phyloP scores from a whole-genome alignment of 2,888 invertebrate genomes.

The Agonopterix heracliana region DNA sequence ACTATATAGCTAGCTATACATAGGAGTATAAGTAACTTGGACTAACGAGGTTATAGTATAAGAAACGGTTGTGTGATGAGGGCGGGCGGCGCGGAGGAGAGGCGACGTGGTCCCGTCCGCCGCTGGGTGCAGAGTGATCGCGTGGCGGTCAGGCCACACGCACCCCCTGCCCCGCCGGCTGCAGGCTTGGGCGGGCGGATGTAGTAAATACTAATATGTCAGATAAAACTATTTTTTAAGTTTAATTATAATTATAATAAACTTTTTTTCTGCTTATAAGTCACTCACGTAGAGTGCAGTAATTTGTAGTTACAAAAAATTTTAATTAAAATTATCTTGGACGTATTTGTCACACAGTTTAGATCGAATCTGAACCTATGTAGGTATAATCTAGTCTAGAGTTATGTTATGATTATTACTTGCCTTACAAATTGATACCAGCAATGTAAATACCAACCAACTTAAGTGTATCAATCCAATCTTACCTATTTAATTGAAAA shows the following conservation, averaged over 20 bases:
- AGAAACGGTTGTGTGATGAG: slow-evolving; percentile 30
- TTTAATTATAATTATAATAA: background rate
- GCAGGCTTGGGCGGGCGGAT: slow-evolving; percentile 41
- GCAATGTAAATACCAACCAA: too few relatives aligned
- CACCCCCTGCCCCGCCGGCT: slow-evolving; percentile 24
- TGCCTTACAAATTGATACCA: too few relatives aligned
- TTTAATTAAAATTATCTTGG: too few relatives aligned
- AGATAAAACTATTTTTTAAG: slow-evolving; percentile 29
- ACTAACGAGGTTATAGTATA: slow-evolving; percentile 60
- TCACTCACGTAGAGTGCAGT: background rate
- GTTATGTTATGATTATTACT: too few relatives aligned
- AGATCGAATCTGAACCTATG: too few relatives aligned
- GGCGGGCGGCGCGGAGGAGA: slow-evolving; percentile 20
- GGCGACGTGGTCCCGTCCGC: slow-evolving; percentile 58
- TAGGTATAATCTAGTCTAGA: too few relatives aligned
- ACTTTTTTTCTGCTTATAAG: background rate
- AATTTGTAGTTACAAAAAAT: too few relatives aligned
- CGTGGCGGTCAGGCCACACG: slow-evolving; percentile 45
- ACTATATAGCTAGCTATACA: slow-evolving; percentile 25
- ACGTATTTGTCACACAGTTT: too few relatives aligned
- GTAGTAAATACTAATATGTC: slow-evolving; percentile 37
- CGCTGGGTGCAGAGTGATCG: slow-evolving; percentile 61
- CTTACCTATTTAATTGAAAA: too few relatives aligned
- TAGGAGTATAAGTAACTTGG: slow-evolving; percentile 46
- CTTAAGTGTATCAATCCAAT: too few relatives aligned